phyloP scores from a whole-genome alignment of 2,113 vertebrate species.

The Nothocercus julius region DNA sequence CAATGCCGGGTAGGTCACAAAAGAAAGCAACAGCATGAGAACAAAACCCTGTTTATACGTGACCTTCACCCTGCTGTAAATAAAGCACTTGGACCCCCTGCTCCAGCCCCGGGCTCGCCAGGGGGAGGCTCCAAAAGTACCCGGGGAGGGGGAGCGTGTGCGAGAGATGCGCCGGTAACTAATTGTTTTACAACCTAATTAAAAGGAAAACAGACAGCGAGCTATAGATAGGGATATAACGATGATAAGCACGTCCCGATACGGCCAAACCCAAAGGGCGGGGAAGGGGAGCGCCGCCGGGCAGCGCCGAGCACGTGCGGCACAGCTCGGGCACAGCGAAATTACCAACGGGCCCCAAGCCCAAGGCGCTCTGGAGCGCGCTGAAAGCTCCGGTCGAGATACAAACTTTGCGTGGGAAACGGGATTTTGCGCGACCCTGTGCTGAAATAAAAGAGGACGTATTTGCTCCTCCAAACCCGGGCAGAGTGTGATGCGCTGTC shows the following conservation, averaged over 20 bases:
- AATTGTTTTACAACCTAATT: conserved; percentile 86
- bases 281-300: background rate
- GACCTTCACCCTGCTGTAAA: conserved; percentile 83
- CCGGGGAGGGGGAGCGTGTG: background rate
- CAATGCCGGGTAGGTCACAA: conserved; percentile 81
- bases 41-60: conserved; percentile 77
- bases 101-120: conserved; percentile 41
- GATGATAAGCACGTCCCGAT: conserved; percentile 68
- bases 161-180: conserved; percentile 75
- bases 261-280: background rate
- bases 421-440: background rate
- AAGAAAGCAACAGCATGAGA: conserved; percentile 75
- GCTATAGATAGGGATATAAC: conserved; percentile 75
- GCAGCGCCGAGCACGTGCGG: rapidly evolving
- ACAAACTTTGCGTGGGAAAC: background rate
- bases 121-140: conserved; percentile 56
- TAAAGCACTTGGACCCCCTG: conserved; percentile 66
- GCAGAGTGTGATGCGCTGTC: rapidly evolving
- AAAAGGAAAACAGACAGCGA: conserved; percentile 77
- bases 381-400: background rate
- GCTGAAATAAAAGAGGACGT: background rate
- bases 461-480: background rate
- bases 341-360: background rate
- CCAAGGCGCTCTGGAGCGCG: background rate
- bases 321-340: rapidly evolving